These are phyloP conservation scores for Thamnophis sirtalis DNA, from an alignment of 2,113 vertebrate genomes.

Conservation along the genomic window DNA sequence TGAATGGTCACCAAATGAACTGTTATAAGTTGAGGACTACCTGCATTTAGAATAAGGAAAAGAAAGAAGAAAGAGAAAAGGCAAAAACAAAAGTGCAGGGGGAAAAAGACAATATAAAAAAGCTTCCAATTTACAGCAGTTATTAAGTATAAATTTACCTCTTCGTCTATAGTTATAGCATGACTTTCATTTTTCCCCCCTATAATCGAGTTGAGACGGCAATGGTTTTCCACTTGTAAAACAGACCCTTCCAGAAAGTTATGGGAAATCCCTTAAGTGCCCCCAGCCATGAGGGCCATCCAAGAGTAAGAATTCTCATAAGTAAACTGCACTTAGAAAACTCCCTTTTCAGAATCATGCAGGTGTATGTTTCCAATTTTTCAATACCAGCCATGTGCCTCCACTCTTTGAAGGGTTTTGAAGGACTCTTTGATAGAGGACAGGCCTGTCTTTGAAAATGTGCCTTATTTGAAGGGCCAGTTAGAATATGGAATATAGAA, in stretches of 20 bases:
- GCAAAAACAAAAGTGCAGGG: not conserved
- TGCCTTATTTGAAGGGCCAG: not conserved
- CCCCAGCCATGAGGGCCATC: too few species aligned
- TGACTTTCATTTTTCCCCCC: not conserved
- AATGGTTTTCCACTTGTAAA: not conserved
- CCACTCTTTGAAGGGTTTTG: not conserved
- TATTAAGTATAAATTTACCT: not conserved
- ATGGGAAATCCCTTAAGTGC: not conserved
- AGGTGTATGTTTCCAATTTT: not conserved
- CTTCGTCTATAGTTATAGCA: not conserved
- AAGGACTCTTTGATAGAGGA: not conserved
- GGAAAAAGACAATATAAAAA: not conserved
- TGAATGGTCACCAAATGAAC: too few species aligned
- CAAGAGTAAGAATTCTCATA: not conserved
- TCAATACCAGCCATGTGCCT: not conserved
- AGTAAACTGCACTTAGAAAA: not conserved
- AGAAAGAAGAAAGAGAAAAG: not conserved
- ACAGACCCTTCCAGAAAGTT: not conserved
- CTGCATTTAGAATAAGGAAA: not conserved
- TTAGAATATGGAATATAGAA: not conserved
- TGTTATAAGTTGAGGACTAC: too few species aligned
- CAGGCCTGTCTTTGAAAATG: not conserved
- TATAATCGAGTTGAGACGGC: not conserved
- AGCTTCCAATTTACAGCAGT: not conserved
- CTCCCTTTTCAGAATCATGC: not conserved